Evolutionary conservation across 2,888 invertebrate genomes (phyloP).

Genomic region (Callyntrura guangdongensis): DNA sequence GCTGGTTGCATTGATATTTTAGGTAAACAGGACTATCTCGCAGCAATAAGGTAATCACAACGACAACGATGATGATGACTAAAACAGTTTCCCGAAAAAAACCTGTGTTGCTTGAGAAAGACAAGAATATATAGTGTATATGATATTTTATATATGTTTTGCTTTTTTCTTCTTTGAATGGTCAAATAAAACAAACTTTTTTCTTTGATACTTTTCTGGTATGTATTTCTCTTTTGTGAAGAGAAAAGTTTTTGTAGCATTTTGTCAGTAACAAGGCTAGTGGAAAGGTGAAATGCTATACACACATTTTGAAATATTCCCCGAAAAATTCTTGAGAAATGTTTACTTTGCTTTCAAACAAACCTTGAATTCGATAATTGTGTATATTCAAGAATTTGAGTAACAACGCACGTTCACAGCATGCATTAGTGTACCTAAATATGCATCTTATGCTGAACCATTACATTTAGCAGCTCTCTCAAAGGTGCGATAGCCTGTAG

Average conservation of each 20-base stretch:
- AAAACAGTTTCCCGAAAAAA: slow-evolving; percentile 8
- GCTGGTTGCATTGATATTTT: slow-evolving; percentile 58
- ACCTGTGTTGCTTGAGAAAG: neutral
- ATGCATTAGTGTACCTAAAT: too few relatives aligned
- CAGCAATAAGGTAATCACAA: neutral
- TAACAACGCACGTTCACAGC: too few relatives aligned
- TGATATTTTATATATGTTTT: neutral
- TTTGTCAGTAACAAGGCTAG: slow-evolving; percentile 1
- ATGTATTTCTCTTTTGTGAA: slow-evolving; percentile 6
- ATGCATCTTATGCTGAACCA: too few relatives aligned
- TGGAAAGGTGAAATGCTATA: neutral
- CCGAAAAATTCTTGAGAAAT: slow-evolving; percentile 6
- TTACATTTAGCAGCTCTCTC: too few relatives aligned
- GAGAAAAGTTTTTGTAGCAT: neutral
- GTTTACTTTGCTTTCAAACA: slow-evolving; percentile 1
- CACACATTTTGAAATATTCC: neutral
- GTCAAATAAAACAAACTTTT: slow-evolving; percentile 30
- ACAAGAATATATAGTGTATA: neutral
- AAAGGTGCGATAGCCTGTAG: too few relatives aligned
- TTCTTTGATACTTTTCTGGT: slow-evolving; percentile 36
- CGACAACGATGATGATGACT: neutral
- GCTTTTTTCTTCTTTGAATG: slow-evolving; percentile 23
- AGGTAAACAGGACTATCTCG: slow-evolving; percentile 40
- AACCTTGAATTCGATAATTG: too few relatives aligned
- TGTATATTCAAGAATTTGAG: too few relatives aligned